Conservation (phyloP, 2,797 vertebrate species). For the Darevskia nairensis region DNA sequence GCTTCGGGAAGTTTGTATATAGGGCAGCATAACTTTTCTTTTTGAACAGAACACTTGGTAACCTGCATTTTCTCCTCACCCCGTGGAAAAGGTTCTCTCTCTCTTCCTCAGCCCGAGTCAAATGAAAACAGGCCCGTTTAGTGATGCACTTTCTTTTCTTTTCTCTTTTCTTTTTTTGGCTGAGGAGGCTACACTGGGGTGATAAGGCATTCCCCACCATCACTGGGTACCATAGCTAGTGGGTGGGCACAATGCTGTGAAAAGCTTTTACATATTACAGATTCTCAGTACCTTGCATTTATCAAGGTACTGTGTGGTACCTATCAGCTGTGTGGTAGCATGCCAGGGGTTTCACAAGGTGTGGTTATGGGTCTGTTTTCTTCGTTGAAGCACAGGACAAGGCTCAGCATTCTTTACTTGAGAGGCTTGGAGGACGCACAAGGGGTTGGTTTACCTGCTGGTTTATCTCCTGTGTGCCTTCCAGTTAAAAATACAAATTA, state of each 20-base stretch:
- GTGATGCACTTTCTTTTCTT: not conserved
- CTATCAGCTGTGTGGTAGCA: not conserved
- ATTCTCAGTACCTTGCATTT: not conserved
- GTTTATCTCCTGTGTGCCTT: not conserved
- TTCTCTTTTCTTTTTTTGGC: no score
- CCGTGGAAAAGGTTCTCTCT: not conserved
- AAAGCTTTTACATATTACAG: not conserved
- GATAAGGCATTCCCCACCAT: no score
- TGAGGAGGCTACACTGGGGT: no score
- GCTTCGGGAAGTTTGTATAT: slow-evolving; percentile 34
- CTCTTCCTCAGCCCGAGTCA: not conserved
- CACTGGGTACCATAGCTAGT: not conserved
- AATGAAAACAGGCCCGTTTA: not conserved
- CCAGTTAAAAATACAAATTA: not conserved
- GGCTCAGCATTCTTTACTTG: not conserved
- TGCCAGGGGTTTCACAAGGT: not conserved
- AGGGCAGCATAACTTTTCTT: slow-evolving; percentile 58
- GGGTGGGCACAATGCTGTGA: not conserved
- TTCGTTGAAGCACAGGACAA: not conserved
- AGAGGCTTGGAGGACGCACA: not conserved
- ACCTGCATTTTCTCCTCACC: slow-evolving; percentile 2
- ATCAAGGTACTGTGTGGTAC: no score
- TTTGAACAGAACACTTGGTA: slow-evolving; percentile 22
- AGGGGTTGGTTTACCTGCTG: not conserved
- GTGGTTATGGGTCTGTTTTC: not conserved